Percentiles rank a stretch among this genome's conserved stretches.
phyloP scores from a whole-genome alignment of 2,113 vertebrate species.

The Sakesphorus luctuosus region DNA sequence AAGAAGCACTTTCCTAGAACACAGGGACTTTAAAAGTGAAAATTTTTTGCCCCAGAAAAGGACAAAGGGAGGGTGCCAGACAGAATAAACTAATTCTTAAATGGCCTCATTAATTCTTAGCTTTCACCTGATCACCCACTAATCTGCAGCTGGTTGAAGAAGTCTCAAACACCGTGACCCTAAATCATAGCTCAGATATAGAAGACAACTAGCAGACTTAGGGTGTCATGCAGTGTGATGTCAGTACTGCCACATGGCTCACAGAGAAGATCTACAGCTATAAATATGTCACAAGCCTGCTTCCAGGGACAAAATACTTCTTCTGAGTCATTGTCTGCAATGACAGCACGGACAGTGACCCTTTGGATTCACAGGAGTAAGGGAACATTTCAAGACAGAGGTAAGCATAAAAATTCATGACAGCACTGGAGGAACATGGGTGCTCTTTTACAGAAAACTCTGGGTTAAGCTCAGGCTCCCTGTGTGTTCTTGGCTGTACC shows the following conservation, averaged over 20 bases:
- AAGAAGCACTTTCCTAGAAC: neutral
- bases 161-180: conserved; percentile 64
- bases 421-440: neutral
- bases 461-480: neutral
- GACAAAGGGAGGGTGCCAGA: neutral
- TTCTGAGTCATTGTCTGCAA: conserved; percentile 72
- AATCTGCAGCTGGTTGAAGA: conserved; percentile 73
- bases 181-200: conserved; percentile 72
- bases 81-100: neutral
- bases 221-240: conserved; percentile 72
- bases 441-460: neutral
- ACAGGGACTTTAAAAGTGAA: neutral
- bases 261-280: conserved; percentile 69
- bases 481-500: neutral
- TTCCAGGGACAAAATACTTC: conserved; percentile 75
- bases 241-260: conserved; percentile 69
- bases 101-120: conserved; percentile 10
- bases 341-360: conserved; percentile 65
- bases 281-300: conserved; percentile 70
- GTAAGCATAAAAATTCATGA: conserved; percentile 6
- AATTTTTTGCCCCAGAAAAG: neutral
- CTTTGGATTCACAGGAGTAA: conserved; percentile 70
- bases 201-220: conserved; percentile 44
- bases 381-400: conserved; percentile 69
- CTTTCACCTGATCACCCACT: conserved; percentile 60